Base-by-base conservation (phyloP, 1,140 invertebrate species). In the Choristoneura fumiferana region DNA sequence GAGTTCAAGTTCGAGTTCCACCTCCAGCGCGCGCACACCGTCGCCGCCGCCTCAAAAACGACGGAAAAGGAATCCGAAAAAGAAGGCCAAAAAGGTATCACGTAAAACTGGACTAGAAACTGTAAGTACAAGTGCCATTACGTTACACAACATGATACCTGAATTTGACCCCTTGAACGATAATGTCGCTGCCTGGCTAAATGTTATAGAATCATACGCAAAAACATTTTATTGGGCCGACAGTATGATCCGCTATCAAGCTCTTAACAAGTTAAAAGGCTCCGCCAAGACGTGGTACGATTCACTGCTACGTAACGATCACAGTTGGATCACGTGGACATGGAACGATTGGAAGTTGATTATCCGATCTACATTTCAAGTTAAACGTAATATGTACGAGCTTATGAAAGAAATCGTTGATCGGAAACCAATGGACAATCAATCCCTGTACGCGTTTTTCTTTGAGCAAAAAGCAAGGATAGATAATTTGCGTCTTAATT, bases 261-360 rank as follows among this genome's bases (percentile, higher is more conserved):
- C 65, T 33, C 40, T 67, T n/a, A 67, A 67, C 33, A 67, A 65
- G 38, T 36, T 65, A 37, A 65, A 54, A 53, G 62, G 59, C 8
- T 62, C 62, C 3, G 59, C 62, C 17, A 65, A 69, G 55, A n/a
- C 54, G 4, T 69, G 66, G 66, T 65, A 69, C 22, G 66, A 64
- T n/a, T 69, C 66, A 0, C 39, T 69, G n/a, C 53, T 69, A 17
- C 59, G 49, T 2, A 55, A 57, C 9, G 60, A 62, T 6, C 14
- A 34, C 13, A 10, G 9, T 6, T 68, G 66, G 66, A 49, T 59
- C 8, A 35, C 38, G 1, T 68, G 62, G 66, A 54, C 36, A 53
- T 68, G 66, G 62, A 36, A 40, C 0, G 66, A 65, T 49, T 64
- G 59, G 62, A 63, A 67, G 33, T 5, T 10, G 6, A 57, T 35